Conservation (phyloP, 2,797 vertebrate genomes). For the Tarsius wallacei region DNA sequence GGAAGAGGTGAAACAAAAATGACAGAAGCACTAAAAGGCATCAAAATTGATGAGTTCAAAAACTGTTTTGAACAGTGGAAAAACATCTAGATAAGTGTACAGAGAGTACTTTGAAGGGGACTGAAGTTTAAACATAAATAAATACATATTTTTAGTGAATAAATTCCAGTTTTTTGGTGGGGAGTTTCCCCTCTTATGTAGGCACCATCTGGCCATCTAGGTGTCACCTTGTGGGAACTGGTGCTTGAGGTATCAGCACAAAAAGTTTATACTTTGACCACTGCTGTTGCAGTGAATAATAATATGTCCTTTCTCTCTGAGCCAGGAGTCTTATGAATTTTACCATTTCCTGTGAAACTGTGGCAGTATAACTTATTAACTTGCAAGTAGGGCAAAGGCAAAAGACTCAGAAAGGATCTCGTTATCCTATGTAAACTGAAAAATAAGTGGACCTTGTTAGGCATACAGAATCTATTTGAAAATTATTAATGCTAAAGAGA, state of each 20-base stretch:
- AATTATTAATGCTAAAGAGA: not conserved
- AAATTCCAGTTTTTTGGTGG: too few species aligned
- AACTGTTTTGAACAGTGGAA: too few species aligned
- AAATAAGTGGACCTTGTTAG: not conserved
- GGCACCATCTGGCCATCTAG: not conserved
- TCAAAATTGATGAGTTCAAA: too few species aligned
- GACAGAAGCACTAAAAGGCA: too few species aligned
- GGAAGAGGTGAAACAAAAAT: too few species aligned
- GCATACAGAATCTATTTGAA: not conserved
- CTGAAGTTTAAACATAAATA: too few species aligned
- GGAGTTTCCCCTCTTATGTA: not conserved
- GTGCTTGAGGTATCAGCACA: not conserved
- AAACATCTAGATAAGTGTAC: too few species aligned
- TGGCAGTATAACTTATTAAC: not conserved
- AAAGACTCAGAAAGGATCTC: not conserved
- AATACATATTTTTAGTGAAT: too few species aligned
- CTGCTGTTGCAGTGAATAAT: not conserved
- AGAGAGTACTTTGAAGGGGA: too few species aligned
- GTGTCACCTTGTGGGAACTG: not conserved
- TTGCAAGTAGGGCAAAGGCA: not conserved
- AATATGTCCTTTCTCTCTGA: not conserved
- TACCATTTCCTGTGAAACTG: not conserved
- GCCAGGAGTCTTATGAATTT: not conserved
- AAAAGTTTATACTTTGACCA: not conserved
- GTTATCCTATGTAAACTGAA: not conserved